These are phyloP conservation scores for Neopelma chrysocephalum DNA, from an alignment of 2,797 vertebrate species.

Conservation along the genomic window DNA sequence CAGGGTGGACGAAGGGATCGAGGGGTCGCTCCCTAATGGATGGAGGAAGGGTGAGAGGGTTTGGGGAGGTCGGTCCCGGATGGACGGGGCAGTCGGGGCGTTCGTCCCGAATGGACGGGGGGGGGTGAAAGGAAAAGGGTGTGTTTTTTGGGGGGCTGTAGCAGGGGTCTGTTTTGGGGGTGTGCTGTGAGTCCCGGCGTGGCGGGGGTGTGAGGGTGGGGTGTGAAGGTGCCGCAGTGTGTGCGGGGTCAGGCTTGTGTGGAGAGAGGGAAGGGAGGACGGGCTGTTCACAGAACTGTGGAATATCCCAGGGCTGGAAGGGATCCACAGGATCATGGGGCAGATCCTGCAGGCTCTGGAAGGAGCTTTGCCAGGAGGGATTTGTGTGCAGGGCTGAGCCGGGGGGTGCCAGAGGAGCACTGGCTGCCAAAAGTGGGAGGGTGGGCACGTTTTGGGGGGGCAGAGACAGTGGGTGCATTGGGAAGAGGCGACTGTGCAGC, in stretches of 20 bases:
- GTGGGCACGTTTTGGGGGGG: fast-evolving
- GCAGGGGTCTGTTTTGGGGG: not conserved
- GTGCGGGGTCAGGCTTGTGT: too few species aligned
- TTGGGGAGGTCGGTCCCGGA: too few species aligned
- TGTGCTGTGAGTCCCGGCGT: too few species aligned
- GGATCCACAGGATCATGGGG: not conserved
- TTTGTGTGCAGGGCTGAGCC: not conserved
- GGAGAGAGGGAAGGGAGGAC: too few species aligned
- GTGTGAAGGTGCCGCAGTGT: fast-evolving
- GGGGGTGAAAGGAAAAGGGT: not conserved
- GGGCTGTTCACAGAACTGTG: not conserved
- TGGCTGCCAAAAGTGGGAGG: not conserved
- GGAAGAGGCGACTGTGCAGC: not conserved
- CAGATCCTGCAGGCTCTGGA: not conserved
- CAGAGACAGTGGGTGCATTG: fast-evolving
- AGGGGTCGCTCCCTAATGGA: not conserved
- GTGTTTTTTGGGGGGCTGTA: too few species aligned
- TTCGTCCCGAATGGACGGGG: too few species aligned
- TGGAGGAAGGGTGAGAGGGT: too few species aligned
- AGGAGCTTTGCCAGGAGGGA: not conserved
- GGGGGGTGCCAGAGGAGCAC: not conserved
- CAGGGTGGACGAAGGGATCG: fast-evolving
- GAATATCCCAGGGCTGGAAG: not conserved
- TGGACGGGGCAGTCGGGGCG: not conserved
- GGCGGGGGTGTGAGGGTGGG: too few species aligned